phyloP scores from a whole-genome alignment of 2,888 invertebrate genomes.

The Fragum sueziense region DNA sequence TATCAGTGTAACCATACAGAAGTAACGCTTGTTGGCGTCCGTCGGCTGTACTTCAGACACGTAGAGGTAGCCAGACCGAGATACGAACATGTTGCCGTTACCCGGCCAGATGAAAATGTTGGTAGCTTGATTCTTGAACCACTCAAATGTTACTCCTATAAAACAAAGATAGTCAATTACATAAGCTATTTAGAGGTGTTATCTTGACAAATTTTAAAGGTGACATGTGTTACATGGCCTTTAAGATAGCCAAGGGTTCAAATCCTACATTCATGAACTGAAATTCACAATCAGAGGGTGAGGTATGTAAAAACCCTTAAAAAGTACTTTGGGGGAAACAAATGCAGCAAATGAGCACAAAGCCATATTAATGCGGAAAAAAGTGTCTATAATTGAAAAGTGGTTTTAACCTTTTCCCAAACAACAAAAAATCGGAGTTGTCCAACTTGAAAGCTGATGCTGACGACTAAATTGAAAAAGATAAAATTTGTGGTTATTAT shows the following conservation, averaged over 20 bases:
- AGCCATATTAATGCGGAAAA: too few relatives aligned
- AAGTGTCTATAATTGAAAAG: background rate
- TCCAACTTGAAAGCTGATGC: background rate
- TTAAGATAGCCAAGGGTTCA: too few relatives aligned
- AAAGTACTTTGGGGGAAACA: too few relatives aligned
- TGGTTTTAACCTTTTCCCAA: background rate
- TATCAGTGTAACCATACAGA: constrained; percentile 46
- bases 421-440: background rate
- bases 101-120: constrained; percentile 92
- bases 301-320: too few relatives aligned
- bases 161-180: background rate
- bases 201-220: too few relatives aligned
- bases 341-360: too few relatives aligned
- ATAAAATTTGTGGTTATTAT: background rate
- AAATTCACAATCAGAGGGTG: too few relatives aligned
- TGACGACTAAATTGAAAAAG: background rate
- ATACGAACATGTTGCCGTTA: constrained; percentile 91
- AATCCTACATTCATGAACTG: too few relatives aligned
- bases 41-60: constrained; percentile 59
- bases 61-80: constrained; percentile 90
- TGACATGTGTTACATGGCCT: too few relatives aligned
- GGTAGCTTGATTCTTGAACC: constrained; percentile 87
- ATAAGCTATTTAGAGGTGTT: too few relatives aligned
- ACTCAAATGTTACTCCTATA: constrained; percentile 86
- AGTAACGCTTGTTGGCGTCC: constrained; percentile 50